Evolutionary conservation across 2,888 invertebrate genomes (phyloP).

Genomic region (Strigamia transsilvanica): DNA sequence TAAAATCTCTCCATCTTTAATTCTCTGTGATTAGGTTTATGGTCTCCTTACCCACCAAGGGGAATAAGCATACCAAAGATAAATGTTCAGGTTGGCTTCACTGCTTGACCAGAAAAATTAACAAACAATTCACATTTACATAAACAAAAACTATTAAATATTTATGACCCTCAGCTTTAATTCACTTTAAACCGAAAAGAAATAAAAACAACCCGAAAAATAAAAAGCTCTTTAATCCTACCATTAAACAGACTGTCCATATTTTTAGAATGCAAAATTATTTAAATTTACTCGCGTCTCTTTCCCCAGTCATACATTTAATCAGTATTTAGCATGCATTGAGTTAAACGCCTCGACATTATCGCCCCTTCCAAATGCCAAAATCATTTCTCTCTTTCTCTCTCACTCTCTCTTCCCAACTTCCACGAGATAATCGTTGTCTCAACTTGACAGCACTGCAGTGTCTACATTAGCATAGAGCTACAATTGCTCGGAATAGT

Average conservation of each 20-base stretch:
- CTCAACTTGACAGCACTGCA: constrained; percentile 11
- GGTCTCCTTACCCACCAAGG: too few species aligned
- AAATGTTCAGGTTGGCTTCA: too few species aligned
- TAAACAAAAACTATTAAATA: too few species aligned
- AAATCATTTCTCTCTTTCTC: not conserved
- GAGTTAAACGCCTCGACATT: not conserved
- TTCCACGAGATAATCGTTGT: not conserved
- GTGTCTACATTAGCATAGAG: not conserved
- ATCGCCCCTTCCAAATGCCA: not conserved
- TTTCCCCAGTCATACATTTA: not conserved
- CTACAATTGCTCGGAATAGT: not conserved
- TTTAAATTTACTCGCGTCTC: not conserved
- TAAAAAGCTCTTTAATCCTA: not conserved
- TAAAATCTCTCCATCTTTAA: too few species aligned
- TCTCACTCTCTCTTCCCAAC: not conserved
- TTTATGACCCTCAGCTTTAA: too few species aligned
- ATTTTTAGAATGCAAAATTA: not conserved
- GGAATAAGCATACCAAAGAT: too few species aligned
- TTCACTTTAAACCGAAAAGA: too few species aligned
- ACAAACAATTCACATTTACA: too few species aligned
- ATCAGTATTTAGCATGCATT: constrained; percentile 2
- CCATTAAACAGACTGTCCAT: not conserved
- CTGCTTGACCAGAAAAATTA: too few species aligned
- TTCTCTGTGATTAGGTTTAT: too few species aligned
- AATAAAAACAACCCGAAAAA: too few species aligned